These are phyloP conservation scores for Palaemon carinicauda DNA, from an alignment of 1,140 invertebrate species.

Conservation along the genomic window DNA sequence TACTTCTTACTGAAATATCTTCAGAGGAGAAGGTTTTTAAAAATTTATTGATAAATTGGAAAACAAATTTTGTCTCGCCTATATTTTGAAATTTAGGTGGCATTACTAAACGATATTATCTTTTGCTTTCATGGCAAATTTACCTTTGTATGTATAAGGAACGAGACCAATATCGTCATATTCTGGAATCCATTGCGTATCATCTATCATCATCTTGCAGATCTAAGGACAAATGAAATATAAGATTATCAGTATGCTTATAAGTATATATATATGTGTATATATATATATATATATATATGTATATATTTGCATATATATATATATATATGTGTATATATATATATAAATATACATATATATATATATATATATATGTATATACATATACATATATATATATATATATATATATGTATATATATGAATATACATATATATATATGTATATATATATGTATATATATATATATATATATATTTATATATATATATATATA, in stretches of 20 bases:
- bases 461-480: background rate
- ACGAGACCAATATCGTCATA: slow-evolving; percentile 59
- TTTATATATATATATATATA: background rate
- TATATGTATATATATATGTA: background rate
- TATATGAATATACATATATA: too few relatives aligned
- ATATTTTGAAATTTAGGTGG: too few relatives aligned
- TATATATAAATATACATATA: background rate
- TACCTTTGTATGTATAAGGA: slow-evolving; percentile 65
- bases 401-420: too few relatives aligned
- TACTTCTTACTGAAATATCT: too few relatives aligned
- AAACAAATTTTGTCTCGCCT: too few relatives aligned
- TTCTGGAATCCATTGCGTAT: slow-evolving; percentile 6
- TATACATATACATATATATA: background rate
- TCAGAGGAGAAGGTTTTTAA: too few relatives aligned
- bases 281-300: too few relatives aligned
- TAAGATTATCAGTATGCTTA: too few relatives aligned
- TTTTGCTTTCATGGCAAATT: background rate
- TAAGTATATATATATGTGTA: too few relatives aligned
- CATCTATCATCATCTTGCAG: slow-evolving; percentile 74
- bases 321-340: background rate
- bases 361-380: background rate
- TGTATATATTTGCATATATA: too few relatives aligned
- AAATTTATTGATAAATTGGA: too few relatives aligned
- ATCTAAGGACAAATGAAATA: slow-evolving; percentile 67
- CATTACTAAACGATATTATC: too few relatives aligned